A percentile compares a stretch with the other conserved stretches of the same genome.
Conservation (phyloP, 2,113 vertebrate species). For the Heteronetta atricapilla region DNA sequence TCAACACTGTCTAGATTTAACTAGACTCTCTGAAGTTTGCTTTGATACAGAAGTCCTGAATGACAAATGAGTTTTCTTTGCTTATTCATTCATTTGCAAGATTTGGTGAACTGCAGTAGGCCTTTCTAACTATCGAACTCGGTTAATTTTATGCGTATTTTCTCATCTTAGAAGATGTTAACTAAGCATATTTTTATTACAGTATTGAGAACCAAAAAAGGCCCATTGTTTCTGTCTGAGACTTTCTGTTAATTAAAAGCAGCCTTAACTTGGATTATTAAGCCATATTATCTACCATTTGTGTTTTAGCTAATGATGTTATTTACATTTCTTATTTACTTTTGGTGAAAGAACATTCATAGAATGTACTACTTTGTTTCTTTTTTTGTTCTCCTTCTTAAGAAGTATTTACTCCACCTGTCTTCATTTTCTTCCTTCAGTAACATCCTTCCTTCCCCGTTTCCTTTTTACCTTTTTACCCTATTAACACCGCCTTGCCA, state of each 20-base stretch:
- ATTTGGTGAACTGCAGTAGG: background rate
- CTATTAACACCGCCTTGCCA: background rate
- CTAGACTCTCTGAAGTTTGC: background rate
- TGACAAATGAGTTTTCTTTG: background rate
- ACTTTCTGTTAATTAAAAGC: background rate
- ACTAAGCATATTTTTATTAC: background rate
- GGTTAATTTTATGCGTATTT: background rate
- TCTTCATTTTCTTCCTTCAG: background rate
- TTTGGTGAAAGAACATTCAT: background rate
- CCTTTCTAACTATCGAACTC: background rate
- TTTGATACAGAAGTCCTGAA: background rate
- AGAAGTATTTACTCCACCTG: background rate
- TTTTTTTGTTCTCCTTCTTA: background rate
- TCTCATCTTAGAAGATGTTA: background rate
- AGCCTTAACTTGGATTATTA: background rate
- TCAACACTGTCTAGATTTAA: background rate
- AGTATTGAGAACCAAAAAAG: background rate
- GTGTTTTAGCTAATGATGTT: background rate
- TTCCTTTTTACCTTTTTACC: background rate
- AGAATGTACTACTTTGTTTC: background rate
- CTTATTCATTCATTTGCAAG: background rate
- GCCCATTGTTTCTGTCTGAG: background rate
- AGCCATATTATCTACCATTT: background rate
- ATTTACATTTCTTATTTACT: background rate
- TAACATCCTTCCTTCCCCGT: background rate